A percentile compares a stretch with the other conserved stretches of the same genome.
Conservation (phyloP, 2,113 vertebrate species). For the Ancistrus triradiatus region DNA sequence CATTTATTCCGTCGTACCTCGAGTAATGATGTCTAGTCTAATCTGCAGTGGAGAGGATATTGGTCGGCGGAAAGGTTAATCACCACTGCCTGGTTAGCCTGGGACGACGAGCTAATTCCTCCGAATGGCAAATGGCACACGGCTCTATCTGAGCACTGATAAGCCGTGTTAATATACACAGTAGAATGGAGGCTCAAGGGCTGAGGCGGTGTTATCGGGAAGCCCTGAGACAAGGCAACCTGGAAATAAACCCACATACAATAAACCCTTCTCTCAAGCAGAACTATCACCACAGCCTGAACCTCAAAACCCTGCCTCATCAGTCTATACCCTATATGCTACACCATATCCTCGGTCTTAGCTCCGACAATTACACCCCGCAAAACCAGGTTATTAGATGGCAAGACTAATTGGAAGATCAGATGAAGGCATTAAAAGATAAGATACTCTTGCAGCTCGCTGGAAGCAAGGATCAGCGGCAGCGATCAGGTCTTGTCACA, state of each 20-base stretch:
- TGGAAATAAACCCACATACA: conserved; percentile 86
- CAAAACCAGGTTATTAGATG: conserved; percentile 87
- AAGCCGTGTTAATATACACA: conserved; percentile 95
- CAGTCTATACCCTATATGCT: conserved; percentile 33
- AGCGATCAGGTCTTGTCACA: conserved; percentile 86
- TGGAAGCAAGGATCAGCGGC: conserved; percentile 86
- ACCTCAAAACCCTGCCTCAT: conserved; percentile 54
- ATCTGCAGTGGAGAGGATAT: conserved; percentile 89
- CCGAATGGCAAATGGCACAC: conserved; percentile 91
- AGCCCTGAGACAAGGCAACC: conserved; percentile 88
- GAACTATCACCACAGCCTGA: conserved; percentile 75
- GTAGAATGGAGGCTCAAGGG: conserved; percentile 91
- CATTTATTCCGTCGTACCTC: conserved; percentile 43
- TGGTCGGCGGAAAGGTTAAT: conserved; percentile 96
- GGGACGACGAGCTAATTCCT: conserved; percentile 93
- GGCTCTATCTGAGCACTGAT: conserved; percentile 88
- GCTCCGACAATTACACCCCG: conserved; percentile 32
- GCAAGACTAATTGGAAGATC: conserved; percentile 92
- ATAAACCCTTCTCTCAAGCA: conserved; percentile 89
- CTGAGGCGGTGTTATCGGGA: conserved; percentile 90
- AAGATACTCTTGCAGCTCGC: conserved; percentile 88
- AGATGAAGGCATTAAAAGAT: conserved; percentile 93
- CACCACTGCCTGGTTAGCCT: conserved; percentile 90
- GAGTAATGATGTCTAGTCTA: conserved; percentile 61
- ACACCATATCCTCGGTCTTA: background rate